A percentile compares a stretch with the other conserved stretches of the same genome.
Conservation (phyloP, 2,113 vertebrate species). For the Chiloscyllium plagiosum region DNA sequence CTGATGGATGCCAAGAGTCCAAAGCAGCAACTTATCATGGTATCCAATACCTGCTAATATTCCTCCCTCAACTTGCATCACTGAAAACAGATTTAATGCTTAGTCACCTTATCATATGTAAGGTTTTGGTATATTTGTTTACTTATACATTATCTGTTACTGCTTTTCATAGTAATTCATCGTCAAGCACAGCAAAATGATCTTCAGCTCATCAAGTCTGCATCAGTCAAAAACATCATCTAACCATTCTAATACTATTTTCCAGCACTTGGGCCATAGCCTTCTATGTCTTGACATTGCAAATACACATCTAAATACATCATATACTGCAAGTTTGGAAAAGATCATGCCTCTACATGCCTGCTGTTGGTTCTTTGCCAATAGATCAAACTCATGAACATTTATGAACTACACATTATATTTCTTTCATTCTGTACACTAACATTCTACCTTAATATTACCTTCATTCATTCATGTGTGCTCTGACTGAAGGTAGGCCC, state of each 20-base stretch:
- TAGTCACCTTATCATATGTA: neutral
- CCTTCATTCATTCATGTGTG: neutral
- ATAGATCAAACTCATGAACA: neutral
- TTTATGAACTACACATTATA: neutral
- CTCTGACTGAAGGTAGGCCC: neutral
- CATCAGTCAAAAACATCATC: too few species aligned
- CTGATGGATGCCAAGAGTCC: neutral
- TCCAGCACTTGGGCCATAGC: too few species aligned
- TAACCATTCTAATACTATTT: too few species aligned
- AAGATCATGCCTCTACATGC: neutral
- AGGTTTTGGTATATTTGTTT: neutral
- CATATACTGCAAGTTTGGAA: neutral
- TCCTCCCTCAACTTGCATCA: neutral
- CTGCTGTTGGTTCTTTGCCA: neutral
- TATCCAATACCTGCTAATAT: neutral
- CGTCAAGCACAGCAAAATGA: too few species aligned
- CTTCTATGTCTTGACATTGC: too few species aligned
- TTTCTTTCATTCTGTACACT: neutral
- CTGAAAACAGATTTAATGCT: neutral
- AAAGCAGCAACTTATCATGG: neutral
- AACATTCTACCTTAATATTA: neutral
- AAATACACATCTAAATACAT: too few species aligned
- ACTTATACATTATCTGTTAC: neutral
- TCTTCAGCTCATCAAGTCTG: too few species aligned
- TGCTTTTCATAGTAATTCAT: neutral